Conservation (phyloP, 2,797 vertebrate species). For the Cygnus olor region DNA sequence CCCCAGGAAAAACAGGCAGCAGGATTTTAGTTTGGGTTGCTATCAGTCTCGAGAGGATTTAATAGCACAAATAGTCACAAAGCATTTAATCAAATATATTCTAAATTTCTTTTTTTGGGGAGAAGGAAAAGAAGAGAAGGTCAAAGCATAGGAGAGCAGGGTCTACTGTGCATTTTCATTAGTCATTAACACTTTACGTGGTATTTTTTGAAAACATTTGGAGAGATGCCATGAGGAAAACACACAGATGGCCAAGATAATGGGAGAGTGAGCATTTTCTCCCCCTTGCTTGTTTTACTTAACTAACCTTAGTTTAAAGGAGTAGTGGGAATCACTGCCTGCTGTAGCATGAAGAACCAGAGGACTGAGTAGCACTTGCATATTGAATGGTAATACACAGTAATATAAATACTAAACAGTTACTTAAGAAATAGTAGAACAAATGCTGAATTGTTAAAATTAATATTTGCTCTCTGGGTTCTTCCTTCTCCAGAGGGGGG, state of each 20-base stretch:
- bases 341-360: not conserved
- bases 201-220: not conserved
- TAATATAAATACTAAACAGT: not conserved
- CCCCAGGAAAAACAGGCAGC: not conserved
- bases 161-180: not conserved
- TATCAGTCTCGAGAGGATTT: not conserved
- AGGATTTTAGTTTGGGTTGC: not conserved
- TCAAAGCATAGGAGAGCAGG: not conserved
- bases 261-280: not conserved
- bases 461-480: not conserved
- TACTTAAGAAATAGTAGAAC: not conserved
- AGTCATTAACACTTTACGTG: not conserved
- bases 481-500: not conserved
- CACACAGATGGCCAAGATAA: not conserved
- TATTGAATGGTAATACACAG: not conserved
- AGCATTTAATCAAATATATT: not conserved
- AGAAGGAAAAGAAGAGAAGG: not conserved
- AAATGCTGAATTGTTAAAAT: not conserved
- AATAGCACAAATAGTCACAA: not conserved
- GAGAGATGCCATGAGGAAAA: not conserved
- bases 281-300: not conserved
- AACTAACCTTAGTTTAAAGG: conserved; percentile 13
- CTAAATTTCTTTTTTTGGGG: not conserved
- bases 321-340: not conserved
- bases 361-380: not conserved